Evolutionary conservation across 2,113 vertebrate genomes (phyloP).

Genomic region (Parotia lawesii): DNA sequence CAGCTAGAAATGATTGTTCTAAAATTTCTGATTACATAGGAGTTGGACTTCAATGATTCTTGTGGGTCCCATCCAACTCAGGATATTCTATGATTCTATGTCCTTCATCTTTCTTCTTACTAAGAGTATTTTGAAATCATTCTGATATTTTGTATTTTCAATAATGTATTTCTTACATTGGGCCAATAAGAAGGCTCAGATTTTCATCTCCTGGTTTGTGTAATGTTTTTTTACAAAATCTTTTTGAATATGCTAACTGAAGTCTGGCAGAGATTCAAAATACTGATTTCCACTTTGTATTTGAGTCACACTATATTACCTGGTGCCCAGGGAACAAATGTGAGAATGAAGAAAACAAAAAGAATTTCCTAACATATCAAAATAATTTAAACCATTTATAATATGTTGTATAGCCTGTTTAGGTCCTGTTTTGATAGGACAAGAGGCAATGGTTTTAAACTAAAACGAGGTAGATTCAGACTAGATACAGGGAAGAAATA

Average conservation of each 20-base stretch:
- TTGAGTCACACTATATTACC: not conserved
- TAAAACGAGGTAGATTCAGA: too few relatives aligned
- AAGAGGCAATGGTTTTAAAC: not conserved
- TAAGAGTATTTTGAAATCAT: not conserved
- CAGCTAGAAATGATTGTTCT: not conserved
- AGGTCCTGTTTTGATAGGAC: not conserved
- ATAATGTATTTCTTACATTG: not conserved
- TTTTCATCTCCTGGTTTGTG: not conserved
- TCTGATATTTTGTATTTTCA: not conserved
- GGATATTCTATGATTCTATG: too few relatives aligned
- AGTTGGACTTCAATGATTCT: not conserved
- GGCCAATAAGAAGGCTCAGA: not conserved
- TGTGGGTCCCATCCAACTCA: not conserved
- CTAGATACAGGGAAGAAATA: not conserved
- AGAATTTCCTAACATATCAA: not conserved
- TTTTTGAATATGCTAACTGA: not conserved
- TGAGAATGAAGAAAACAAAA: not conserved
- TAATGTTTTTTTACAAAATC: not conserved
- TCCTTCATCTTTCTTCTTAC: not conserved
- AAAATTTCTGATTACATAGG: not conserved
- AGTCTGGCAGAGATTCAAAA: not conserved
- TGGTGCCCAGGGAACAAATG: not conserved
- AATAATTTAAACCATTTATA: not conserved
- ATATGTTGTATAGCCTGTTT: not conserved
- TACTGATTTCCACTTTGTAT: not conserved